Evolutionary conservation across 2,888 invertebrate species (phyloP), one percentile per base, ranked within the genome.

Genomic region (Tyria jacobaeae): DNA sequence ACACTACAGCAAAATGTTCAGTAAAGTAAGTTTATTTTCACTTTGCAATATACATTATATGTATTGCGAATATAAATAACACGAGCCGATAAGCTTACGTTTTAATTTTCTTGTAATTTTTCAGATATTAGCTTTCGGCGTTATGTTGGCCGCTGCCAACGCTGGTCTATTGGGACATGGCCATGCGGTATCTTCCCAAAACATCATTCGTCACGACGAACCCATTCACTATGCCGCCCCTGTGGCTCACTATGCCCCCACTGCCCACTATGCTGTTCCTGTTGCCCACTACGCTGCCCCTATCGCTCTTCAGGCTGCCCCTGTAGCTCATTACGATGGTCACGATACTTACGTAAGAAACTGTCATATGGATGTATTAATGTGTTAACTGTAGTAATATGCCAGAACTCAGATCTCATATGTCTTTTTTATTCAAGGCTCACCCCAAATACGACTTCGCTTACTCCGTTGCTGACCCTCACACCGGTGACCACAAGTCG

Each of bases 401-500:
- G 21, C 21, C 3, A 44, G 1, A 21, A 12, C 3, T 12, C 12
- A 21, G 21, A 10, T 1, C 12, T 35, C 21, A 34, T 31, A 41
- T 12, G 21, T 10, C 3, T 31, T 21, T 35, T 37, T 7, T 27
- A 55, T 72, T 73, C 9, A 74, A 90, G 89, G 82, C 89, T 57
- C 84, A 89, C 75, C 90, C 91, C 59, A 89, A 88, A 83, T 90
- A 90, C 80, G 87, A 91, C 82, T 94, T 88, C 81, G 88, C 89
- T 17, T 94, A 95, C 86, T 94, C 94, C 68, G 94, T 95, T 65
- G 84, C 91, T 35, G 94, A 94, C 85, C 91, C 91, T 21, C 94
- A 95, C 79, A 95, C 95, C 71, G 95, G 95, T 41, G 95, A 95
- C 87, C 93, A 94, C 85, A 95, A 95, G 84, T 87, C 88, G 53